Evolutionary conservation across 2,888 invertebrate species (phyloP).

Genomic region (Amaurobius ferox): DNA sequence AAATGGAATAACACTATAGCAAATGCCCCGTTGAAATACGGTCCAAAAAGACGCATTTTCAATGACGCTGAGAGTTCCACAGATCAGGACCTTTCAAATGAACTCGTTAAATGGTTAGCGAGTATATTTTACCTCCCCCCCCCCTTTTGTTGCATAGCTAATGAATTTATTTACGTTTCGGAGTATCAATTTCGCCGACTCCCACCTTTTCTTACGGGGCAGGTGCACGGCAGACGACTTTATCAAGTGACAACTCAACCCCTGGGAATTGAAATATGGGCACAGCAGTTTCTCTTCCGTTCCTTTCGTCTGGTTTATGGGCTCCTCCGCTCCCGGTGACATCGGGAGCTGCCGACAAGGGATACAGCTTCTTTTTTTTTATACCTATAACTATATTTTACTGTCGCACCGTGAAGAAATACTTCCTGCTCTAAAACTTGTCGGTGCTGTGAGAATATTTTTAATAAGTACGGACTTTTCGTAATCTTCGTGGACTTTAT

Average conservation of each 20-base stretch:
- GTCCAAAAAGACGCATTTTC: too few relatives aligned
- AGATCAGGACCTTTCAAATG: too few relatives aligned
- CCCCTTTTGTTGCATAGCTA: conserved; percentile 45
- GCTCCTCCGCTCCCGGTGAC: neutral
- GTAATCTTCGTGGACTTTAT: too few relatives aligned
- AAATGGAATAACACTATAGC: too few relatives aligned
- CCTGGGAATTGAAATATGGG: conserved; percentile 24
- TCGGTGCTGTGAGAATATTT: too few relatives aligned
- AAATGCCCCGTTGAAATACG: too few relatives aligned
- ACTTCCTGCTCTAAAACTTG: too few relatives aligned
- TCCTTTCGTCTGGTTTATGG: conserved; percentile 36
- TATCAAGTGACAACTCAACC: conserved; percentile 55
- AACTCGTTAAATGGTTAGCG: too few relatives aligned
- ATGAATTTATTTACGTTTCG: conserved; percentile 63
- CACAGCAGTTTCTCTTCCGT: conserved; percentile 23
- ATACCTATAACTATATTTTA: conserved; percentile 26
- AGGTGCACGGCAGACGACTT: conserved; percentile 61
- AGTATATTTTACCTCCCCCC: too few relatives aligned
- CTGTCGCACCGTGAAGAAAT: too few relatives aligned
- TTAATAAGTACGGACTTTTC: too few relatives aligned
- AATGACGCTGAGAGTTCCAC: too few relatives aligned
- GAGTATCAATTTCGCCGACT: conserved; percentile 44
- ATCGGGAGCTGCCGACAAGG: neutral
- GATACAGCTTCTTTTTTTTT: neutral
- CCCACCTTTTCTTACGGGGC: conserved; percentile 12